Conservation (phyloP, 2,113 vertebrate species). For the Rhagologus leucostigma region DNA sequence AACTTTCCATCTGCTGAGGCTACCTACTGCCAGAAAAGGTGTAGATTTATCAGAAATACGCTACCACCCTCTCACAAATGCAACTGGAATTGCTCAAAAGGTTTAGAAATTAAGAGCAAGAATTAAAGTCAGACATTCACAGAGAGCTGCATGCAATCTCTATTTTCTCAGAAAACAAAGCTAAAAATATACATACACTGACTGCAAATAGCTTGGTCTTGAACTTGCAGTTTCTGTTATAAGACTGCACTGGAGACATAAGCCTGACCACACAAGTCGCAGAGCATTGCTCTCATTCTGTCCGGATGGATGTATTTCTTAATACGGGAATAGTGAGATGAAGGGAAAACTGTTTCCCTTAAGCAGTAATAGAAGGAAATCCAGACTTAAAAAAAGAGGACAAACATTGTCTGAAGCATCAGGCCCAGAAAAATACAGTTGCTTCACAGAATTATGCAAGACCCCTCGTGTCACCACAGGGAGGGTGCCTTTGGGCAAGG, state of each 20-base stretch:
- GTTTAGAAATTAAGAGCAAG: neutral
- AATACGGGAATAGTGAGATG: accelerated
- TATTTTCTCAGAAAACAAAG: neutral
- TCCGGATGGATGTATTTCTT: neutral
- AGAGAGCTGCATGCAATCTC: neutral
- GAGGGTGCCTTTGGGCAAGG: neutral
- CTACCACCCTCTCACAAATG: neutral
- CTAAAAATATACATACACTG: neutral
- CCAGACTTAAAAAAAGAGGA: neutral
- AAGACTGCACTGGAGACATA: neutral
- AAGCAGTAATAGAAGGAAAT: neutral
- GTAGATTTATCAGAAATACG: neutral
- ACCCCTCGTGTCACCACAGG: neutral
- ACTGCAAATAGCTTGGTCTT: neutral
- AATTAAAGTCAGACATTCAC: neutral
- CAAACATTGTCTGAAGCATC: neutral
- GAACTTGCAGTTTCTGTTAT: neutral
- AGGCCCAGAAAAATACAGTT: neutral
- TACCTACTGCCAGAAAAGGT: neutral
- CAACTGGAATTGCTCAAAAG: neutral
- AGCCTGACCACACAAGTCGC: neutral
- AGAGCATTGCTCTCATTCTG: neutral
- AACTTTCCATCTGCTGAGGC: neutral
- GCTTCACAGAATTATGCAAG: neutral
- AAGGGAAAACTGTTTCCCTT: neutral